Evolutionary conservation across 1,140 invertebrate species (phyloP).

Genomic region (Drosophila murphyi): DNA sequence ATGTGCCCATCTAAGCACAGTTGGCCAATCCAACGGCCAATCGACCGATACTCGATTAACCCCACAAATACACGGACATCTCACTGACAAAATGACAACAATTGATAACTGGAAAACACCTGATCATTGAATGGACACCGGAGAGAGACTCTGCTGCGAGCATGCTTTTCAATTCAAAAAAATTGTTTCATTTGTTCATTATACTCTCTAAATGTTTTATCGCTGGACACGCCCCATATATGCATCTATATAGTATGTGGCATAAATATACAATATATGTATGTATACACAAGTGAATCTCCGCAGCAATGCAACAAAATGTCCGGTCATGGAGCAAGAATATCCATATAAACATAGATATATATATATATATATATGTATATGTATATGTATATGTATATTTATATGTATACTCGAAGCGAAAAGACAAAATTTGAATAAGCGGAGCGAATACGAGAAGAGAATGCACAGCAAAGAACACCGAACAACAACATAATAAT

Average conservation of each 20-base stretch:
- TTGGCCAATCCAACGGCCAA: neutral
- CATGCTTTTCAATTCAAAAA: neutral
- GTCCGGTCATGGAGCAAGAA: neutral
- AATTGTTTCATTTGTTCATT: neutral
- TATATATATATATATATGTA: conserved; percentile 13
- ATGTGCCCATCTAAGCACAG: conserved; percentile 91
- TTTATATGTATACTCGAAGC: neutral
- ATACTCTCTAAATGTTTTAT: neutral
- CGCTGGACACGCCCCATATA: neutral
- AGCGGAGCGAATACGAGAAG: too few species aligned
- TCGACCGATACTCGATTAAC: too few species aligned
- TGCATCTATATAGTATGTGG: neutral
- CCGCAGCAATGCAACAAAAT: neutral
- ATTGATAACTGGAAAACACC: neutral
- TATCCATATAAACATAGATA: neutral
- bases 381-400: too few species aligned
- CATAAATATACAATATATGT: neutral
- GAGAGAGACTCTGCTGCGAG: neutral
- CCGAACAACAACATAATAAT: neutral
- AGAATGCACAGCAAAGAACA: neutral
- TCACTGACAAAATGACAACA: neutral
- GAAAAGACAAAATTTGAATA: too few species aligned
- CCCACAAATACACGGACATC: neutral
- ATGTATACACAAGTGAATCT: neutral
- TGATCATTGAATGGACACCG: neutral